Evolutionary conservation across 2,888 invertebrate genomes (phyloP).

Genomic region (Pheosia gnoma): DNA sequence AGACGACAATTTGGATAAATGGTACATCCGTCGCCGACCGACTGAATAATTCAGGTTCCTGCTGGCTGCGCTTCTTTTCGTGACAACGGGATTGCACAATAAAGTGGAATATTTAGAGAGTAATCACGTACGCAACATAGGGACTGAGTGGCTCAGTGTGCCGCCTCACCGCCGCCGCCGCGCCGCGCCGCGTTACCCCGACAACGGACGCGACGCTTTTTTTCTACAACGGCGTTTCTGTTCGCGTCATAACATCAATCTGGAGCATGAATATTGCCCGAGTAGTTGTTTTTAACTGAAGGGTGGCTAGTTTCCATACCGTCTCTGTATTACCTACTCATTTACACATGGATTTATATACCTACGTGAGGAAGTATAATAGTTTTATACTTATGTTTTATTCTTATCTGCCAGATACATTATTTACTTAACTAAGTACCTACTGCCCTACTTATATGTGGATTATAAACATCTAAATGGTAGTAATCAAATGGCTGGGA

Average conservation of each 20-base stretch:
- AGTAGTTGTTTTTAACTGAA: conserved; percentile 20
- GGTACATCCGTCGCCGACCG: conserved; percentile 69
- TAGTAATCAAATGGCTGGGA: too few species aligned
- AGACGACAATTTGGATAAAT: conserved; percentile 80
- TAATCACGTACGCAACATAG: conserved; percentile 73
- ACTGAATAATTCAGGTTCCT: conserved; percentile 74
- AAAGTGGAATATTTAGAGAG: conserved; percentile 79
- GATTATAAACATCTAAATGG: too few species aligned
- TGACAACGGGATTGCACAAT: conserved; percentile 76
- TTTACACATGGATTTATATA: too few species aligned
- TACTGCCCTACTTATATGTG: too few species aligned
- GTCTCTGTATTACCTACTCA: too few species aligned
- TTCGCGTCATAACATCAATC: conserved; percentile 48
- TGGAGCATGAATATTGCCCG: conserved; percentile 48
- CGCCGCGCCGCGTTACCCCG: conserved; percentile 14
- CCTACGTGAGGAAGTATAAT: too few species aligned
- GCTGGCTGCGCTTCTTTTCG: conserved; percentile 61
- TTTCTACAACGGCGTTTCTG: conserved; percentile 54
- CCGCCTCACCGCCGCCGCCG: conserved; percentile 32
- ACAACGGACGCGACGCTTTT: conserved; percentile 29
- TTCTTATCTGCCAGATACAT: too few species aligned
- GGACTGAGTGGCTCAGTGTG: conserved; percentile 51
- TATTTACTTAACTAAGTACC: too few species aligned
- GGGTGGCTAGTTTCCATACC: neutral
- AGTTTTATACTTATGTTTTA: too few species aligned